Percentiles rank a stretch among this genome's conserved stretches.
Conservation (phyloP, 2,113 vertebrate genomes). For the Salvelinus alpinus region DNA sequence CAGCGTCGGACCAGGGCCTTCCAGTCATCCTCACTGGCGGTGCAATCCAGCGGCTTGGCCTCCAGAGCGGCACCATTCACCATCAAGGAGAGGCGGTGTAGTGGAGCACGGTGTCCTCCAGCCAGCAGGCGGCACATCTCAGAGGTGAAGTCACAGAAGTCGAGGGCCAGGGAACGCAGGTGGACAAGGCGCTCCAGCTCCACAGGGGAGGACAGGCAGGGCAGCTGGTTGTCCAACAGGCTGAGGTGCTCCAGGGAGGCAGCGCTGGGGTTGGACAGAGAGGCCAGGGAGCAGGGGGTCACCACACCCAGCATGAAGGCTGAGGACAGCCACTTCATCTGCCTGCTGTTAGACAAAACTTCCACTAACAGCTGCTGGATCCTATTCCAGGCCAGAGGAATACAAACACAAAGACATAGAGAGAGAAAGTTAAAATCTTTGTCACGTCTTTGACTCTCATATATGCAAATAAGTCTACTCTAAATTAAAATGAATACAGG, state of each 20-base stretch:
- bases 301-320: slow-evolving; percentile 95
- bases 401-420: slow-evolving; percentile 14
- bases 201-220: slow-evolving; percentile 83
- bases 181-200: slow-evolving; percentile 89
- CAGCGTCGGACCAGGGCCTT: slow-evolving; percentile 90
- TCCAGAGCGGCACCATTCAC: slow-evolving; percentile 89
- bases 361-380: slow-evolving; percentile 96
- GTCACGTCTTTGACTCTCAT: too few species aligned
- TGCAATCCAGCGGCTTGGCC: slow-evolving; percentile 88
- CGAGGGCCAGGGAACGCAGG: slow-evolving; percentile 90
- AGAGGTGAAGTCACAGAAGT: slow-evolving; percentile 95
- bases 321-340: slow-evolving; percentile 93
- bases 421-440: too few species aligned
- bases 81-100: slow-evolving; percentile 94
- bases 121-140: slow-evolving; percentile 91
- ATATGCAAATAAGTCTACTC: too few species aligned
- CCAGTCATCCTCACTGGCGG: slow-evolving; percentile 92
- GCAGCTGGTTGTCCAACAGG: slow-evolving; percentile 90
- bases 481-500: too few species aligned
- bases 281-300: slow-evolving; percentile 89
- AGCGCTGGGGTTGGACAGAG: slow-evolving; percentile 89
- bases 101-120: slow-evolving; percentile 84
- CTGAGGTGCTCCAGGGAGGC: slow-evolving; percentile 93
- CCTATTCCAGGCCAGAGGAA: slow-evolving; percentile 69
- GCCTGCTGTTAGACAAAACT: slow-evolving; percentile 91